Evolutionary conservation across 1,140 invertebrate species (phyloP), one percentile per base, ranked within the genome.

Genomic region (Heliconius nattereri): DNA sequence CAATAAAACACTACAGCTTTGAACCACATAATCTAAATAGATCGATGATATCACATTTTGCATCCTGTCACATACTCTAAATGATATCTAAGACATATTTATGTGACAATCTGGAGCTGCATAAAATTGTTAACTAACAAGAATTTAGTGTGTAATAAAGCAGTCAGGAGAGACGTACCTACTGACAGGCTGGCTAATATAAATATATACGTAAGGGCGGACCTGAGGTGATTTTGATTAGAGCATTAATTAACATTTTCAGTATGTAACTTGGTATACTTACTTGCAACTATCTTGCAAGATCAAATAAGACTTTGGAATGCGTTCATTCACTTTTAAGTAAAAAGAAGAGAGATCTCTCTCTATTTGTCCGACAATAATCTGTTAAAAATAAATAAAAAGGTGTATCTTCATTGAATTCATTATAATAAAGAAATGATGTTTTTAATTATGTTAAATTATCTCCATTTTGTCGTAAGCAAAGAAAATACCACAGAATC

Each of bases 101-200:
- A 85, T 85, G 83, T 73, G 84, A 85, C 86, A 83, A 85, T 82
- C 71, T 72, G 71, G 13, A 73, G 37, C 72, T 49, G 66, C 84
- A 82, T 84, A 81, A 85, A 84, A 83, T 81, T 78, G 81, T 32
- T 73, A 79, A 86, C 85, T 86, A 85, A 85, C 81, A 76, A 87
- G 81, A 85, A 88, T 88, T 86, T 88, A 89, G 86, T 85, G 85
- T 83, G 85, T 85, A 85, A 87, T 91, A 91, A 89, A 90, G 83
- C 84, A 85, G 84, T 86, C 84, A 83, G 72, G 81, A 83, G 81
- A 79, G 80, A 85, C 85, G 57, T 78, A 52, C 49, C 20, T 57
- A 87, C 82, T 82, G 86, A 86, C 87, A 83, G 75, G 74, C 82
- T 85, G 73, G 75, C 81, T 84, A 84, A 86, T 86, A 82, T 85